phyloP scores from a whole-genome alignment of 2,797 vertebrate species.

The Coreius guichenoti region DNA sequence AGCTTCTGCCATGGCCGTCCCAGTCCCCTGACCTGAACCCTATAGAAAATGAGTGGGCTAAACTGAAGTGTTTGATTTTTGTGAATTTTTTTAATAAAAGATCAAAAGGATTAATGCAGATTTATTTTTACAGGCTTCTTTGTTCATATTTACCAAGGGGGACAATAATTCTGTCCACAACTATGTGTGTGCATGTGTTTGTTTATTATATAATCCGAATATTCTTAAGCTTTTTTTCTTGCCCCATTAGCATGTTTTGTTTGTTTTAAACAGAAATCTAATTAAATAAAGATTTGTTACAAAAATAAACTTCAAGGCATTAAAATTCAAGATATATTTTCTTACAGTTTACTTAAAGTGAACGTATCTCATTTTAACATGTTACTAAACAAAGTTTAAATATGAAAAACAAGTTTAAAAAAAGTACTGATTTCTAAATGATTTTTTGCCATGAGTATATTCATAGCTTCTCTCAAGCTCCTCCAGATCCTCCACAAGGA shows the following conservation, averaged over 20 bases:
- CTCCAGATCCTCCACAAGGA: slow-evolving; percentile 28
- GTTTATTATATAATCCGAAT: not conserved
- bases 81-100: too few species aligned
- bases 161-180: too few species aligned
- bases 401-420: not conserved
- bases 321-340: not conserved
- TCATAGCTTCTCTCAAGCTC: slow-evolving; percentile 28
- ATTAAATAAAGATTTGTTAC: not conserved
- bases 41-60: too few species aligned
- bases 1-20: too few species aligned
- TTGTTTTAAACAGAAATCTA: not conserved
- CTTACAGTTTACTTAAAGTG: not conserved
- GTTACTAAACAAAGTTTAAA: not conserved
- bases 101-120: too few species aligned
- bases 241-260: not conserved
- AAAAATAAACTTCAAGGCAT: not conserved
- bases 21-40: too few species aligned
- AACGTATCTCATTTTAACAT: not conserved
- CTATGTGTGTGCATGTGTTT: not conserved
- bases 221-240: not conserved
- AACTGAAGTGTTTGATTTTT: too few species aligned
- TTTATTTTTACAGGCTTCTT: too few species aligned
- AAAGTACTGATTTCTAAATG: not conserved
- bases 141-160: too few species aligned
- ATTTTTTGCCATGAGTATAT: not conserved